These are phyloP conservation scores for Chesias legatella DNA, from an alignment of 2,888 invertebrate genomes.

Conservation along the genomic window DNA sequence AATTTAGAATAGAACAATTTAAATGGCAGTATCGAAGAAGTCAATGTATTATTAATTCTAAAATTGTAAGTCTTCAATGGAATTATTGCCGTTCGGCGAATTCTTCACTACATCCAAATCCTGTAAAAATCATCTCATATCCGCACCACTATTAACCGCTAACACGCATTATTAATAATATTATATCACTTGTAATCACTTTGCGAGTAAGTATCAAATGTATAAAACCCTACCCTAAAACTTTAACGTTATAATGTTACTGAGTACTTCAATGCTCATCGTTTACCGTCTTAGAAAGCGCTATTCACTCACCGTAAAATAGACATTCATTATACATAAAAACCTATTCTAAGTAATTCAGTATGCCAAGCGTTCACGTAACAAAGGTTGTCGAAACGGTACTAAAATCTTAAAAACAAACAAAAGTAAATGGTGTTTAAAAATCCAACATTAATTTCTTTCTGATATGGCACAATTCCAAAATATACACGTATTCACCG, in stretches of 20 bases:
- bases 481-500: conserved; percentile 38
- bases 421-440: conserved; percentile 55
- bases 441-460: conserved; percentile 36
- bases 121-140: conserved; percentile 50
- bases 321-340: conserved; percentile 72
- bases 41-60: conserved; percentile 60
- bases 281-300: conserved; percentile 67
- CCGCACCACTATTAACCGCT: conserved; percentile 74
- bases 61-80: conserved; percentile 70
- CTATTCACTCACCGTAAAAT: conserved; percentile 71
- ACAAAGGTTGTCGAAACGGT: conserved; percentile 34
- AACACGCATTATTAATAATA: conserved; percentile 67
- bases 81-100: conserved; percentile 64
- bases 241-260: conserved; percentile 65
- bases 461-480: conserved; percentile 66
- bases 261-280: conserved; percentile 67
- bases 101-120: conserved; percentile 40
- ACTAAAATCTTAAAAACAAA: conserved; percentile 26
- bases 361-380: conserved; percentile 51
- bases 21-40: conserved; percentile 72
- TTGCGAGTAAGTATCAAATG: conserved; percentile 79
- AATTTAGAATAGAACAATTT: conserved; percentile 53
- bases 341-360: conserved; percentile 60
- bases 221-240: conserved; percentile 73
- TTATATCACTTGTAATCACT: conserved; percentile 78